Evolutionary conservation across 2,113 vertebrate species (phyloP), one percentile per base, ranked within the genome.

Genomic region (Ceratotherium simum): DNA sequence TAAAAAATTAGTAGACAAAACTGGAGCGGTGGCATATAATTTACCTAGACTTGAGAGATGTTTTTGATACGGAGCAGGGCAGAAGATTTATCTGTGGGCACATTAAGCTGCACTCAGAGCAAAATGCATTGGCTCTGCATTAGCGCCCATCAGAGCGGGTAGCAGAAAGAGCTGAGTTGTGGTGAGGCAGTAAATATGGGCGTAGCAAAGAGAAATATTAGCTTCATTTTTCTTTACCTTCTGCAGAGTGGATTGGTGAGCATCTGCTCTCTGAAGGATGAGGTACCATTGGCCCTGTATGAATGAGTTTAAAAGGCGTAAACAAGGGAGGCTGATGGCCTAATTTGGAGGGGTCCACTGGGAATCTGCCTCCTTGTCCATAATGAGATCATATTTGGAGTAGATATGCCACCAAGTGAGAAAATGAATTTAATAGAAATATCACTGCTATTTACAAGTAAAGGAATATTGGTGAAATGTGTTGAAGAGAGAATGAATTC

Each of bases 1-100:
- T 98, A 98, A 98, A 98, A 97, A 98, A 97, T 98, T 98, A 98
- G 96, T 91, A 97, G 97, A 97, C 94, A 90, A 97, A 98, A 96
- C 96, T 69, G 42, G 96, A 96, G 94, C 25, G 1, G 31, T 60
- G 80, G 92, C 16, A 0, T 95, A 96, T 97, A 94, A 98, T 97
- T 97, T 97, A 98, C 95, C 90, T 95, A 95, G 83, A 58, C 88
- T 87, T 33, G 46, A 7, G n/a, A 75, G 87, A 90, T 90, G 92
- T 94, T 96, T 97, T 95, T 96, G 86, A 95, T 97, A 90, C 13
- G 0, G 84, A 96, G 86, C 70, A 58, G 83, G 29, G 76, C 16
- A 31, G 85, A 91, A 95, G 87, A 96, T 97, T 96, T 97, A 97
- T 97, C 87, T 96, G 73, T 39, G 96, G 69, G 92, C 54, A 62